Base-by-base conservation (phyloP, 2,888 invertebrate genomes). In the Sturmia bella region DNA sequence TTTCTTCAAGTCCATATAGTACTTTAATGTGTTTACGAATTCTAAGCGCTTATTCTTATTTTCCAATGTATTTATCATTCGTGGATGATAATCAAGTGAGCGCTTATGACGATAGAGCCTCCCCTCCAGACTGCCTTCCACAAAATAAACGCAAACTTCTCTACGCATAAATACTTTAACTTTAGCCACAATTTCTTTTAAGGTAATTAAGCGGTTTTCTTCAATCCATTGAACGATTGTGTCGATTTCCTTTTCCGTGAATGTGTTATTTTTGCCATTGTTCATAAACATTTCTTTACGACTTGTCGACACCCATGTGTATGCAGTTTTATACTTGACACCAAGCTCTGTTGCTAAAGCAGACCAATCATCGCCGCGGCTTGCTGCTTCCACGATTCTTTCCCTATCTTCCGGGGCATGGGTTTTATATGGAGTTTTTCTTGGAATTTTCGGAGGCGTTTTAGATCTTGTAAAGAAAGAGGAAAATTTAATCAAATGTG, bases 221-320 rank as follows among this genome's bases (percentile, higher is more conserved):
- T 82, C 82, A 52, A 78, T 78, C 82, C 82, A 82, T 45, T 70
- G 69, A 48, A 82, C 68, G 3, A 82, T 69, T 3, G 78, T 70
- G 11, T 82, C 69, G 12, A 82, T 82, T 66, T 82, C 73, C 1
- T 61, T 66, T 19, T 78, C 82, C 3, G 52, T 82, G 66, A 82
- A 75, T 32, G 78, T 74, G 27, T 66, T 66, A n/a, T 72, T 78
- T 78, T 74, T 78, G 0, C 78, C 78, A 70, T 75, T 82, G 37
- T 78, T 82, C 37, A 82, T 54, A 50, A 82, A 82, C 82, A 82
- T 82, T 61, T 82, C 82, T 39, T 82, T 82, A 5, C 82, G 82
- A 32, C 82, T 82, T 19, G 70, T 82, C 2, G 82, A 82, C 9
- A 82, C 82, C 82, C 82, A 82, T 15, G 82, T 82, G 13, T 82